Evolutionary conservation across 2,888 invertebrate genomes (phyloP), one percentile per base, ranked within the genome.

Genomic region (Andricus curvator): DNA sequence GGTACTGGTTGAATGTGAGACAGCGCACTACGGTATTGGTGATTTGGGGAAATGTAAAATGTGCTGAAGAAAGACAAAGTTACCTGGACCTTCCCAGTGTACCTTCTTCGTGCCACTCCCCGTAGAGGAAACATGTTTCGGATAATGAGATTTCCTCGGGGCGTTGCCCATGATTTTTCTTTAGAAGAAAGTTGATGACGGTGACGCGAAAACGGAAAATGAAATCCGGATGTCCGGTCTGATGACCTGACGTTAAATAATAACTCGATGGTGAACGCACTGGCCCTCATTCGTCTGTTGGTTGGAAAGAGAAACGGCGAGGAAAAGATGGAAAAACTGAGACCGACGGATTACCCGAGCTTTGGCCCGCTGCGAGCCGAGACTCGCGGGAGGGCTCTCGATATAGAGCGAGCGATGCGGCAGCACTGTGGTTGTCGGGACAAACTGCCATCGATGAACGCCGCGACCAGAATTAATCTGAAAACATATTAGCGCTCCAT

Each of bases 71-170:
- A 65, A 65, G 79, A 77, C 37, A 25, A 62, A 85, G 90, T 93
- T 96, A 97, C 97, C 97, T 96, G 97, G 96, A 88, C 96, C 95
- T 94, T 96, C 96, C 97, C 97, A 97, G 94, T 96, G 96, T 89
- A 96, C 96, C 94, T 96, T 96, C 94, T 96, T 96, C 91, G 86
- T 86, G 82, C 86, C 84, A 84, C 87, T 88, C 83, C 87, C 88
- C 81, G 87, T 85, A 95, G 95, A 91, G 95, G 95, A 93, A 94
- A 93, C 88, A 93, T 93, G 92, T 93, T 93, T 91, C 29, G 91
- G 93, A 93, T 93, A 94, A 93, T 91, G 93, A 85, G 93, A 94
- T 93, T 95, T 95, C 89, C 94, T 94, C 92, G 94, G 93, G 91
- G 95, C 93, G 93, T 95, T 95, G 92, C 95, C 95, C 95, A 95